A percentile compares a stretch with the other conserved stretches of the same genome.
These are phyloP conservation scores for Leptogaster cylindrica DNA, from an alignment of 2,888 invertebrate genomes.

Conservation along the genomic window DNA sequence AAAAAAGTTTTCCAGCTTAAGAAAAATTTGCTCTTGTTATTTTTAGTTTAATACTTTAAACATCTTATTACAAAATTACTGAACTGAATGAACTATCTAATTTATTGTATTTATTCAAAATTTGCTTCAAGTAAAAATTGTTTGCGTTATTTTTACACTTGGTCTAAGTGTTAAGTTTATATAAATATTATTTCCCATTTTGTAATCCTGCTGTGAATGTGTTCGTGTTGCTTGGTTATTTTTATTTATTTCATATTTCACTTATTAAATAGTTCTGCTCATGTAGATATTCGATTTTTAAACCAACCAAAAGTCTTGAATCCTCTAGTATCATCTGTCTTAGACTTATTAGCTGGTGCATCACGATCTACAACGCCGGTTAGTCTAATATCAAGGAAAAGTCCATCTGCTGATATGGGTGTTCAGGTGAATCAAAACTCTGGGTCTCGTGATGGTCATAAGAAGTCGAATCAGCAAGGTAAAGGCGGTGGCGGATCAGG, in stretches of 20 bases:
- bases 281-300: slow-evolving; percentile 13
- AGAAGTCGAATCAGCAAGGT: slow-evolving; percentile 56
- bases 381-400: slow-evolving; percentile 75
- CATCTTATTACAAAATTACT: too few species aligned
- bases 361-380: slow-evolving; percentile 85
- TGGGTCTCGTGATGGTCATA: slow-evolving; percentile 50
- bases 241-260: slow-evolving; percentile 21
- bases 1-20: too few species aligned
- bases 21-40: too few species aligned
- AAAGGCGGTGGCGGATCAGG: slow-evolving; percentile 46
- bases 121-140: too few species aligned
- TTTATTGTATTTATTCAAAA: too few species aligned
- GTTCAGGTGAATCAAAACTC: slow-evolving; percentile 68
- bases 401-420: slow-evolving; percentile 85
- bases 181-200: not conserved
- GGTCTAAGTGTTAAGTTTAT: slow-evolving; percentile 26
- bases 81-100: too few species aligned
- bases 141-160: too few species aligned
- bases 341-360: slow-evolving; percentile 64
- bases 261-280: slow-evolving; percentile 1
- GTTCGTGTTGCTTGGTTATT: slow-evolving; percentile 5
- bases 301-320: slow-evolving; percentile 23
- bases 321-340: slow-evolving; percentile 53
- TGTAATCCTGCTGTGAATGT: too few species aligned
- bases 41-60: too few species aligned